Percentiles rank a stretch among this genome's conserved stretches.
These are phyloP conservation scores for Piscicola geometra DNA, from an alignment of 2,888 invertebrate genomes.

Conservation along the genomic window DNA sequence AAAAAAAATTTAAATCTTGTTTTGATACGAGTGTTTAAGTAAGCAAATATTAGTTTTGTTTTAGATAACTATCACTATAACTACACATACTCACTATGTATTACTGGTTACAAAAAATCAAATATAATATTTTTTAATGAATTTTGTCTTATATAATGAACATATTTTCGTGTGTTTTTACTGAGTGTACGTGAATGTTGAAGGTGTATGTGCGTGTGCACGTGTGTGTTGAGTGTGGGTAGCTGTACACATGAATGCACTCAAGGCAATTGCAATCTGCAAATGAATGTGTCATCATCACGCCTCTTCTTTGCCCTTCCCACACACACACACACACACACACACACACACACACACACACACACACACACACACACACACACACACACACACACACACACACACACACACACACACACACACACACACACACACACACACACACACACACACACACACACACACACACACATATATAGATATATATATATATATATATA, in stretches of 20 bases:
- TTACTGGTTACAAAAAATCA: too few species aligned
- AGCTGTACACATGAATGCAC: conserved; percentile 32
- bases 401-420: neutral
- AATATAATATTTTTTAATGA: too few species aligned
- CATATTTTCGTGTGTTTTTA: too few species aligned
- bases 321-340: neutral
- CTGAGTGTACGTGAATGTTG: too few species aligned
- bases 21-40: too few species aligned
- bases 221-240: conserved; percentile 1
- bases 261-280: conserved; percentile 28
- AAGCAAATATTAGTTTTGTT: too few species aligned
- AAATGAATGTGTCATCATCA: conserved; percentile 32
- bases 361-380: neutral
- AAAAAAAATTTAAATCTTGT: too few species aligned
- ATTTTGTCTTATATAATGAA: too few species aligned
- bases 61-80: too few species aligned
- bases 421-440: neutral
- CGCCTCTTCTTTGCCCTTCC: neutral
- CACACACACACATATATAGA: neutral
- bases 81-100: too few species aligned
- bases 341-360: neutral
- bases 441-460: too few species aligned
- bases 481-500: neutral
- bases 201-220: neutral
- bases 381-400: neutral